phyloP scores from a whole-genome alignment of 2,888 invertebrate genomes.

The Ornithoptera alexandrae region DNA sequence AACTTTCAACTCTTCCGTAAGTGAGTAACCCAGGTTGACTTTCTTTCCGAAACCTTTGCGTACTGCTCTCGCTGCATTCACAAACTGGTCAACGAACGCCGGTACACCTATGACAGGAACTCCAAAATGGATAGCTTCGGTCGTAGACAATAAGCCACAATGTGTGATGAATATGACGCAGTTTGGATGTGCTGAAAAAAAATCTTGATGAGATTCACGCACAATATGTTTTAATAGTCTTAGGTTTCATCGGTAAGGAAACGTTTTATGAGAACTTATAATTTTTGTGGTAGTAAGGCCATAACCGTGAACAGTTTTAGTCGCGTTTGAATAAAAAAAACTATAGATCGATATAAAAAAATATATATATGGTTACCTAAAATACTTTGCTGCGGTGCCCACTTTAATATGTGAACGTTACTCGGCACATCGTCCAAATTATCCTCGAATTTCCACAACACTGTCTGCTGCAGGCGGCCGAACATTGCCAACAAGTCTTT shows the following conservation, averaged over 20 bases:
- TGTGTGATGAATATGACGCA: conserved; percentile 47
- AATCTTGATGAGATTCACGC: too few species aligned
- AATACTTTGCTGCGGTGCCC: conserved; percentile 52
- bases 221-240: too few species aligned
- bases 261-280: too few species aligned
- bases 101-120: conserved; percentile 52
- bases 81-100: conserved; percentile 53
- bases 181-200: conserved; percentile 46
- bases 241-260: too few species aligned
- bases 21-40: conserved; percentile 42
- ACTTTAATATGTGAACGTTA: conserved; percentile 46
- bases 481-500: conserved; percentile 51
- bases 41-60: conserved; percentile 47
- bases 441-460: conserved; percentile 57
- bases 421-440: conserved; percentile 37
- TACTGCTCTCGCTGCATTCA: conserved; percentile 51
- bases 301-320: too few species aligned
- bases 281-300: too few species aligned
- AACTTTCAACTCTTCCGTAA: conserved; percentile 42
- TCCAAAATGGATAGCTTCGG: conserved; percentile 47
- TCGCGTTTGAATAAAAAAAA: too few species aligned
- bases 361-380: conserved; percentile 38
- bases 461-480: conserved; percentile 56
- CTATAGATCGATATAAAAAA: too few species aligned
- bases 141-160: conserved; percentile 48